Base-by-base conservation (phyloP, 2,888 invertebrate genomes). In the Bombylius discolor region DNA sequence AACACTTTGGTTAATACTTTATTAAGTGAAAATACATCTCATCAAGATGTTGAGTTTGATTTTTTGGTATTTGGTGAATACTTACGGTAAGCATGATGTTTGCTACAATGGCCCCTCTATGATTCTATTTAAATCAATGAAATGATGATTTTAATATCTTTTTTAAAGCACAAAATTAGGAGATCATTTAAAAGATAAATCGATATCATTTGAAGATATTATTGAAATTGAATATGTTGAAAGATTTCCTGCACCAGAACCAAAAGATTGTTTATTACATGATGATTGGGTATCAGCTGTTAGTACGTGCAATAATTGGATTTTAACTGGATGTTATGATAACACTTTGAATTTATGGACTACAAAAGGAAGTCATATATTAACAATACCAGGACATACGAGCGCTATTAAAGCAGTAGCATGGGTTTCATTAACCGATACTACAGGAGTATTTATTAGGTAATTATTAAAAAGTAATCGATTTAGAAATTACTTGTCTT, bases 241-340 rank as follows among this genome's bases (percentile, higher is more conserved):
- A 69, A 82, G 89, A 63, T 85, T 87, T 63, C 91, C 95, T 12
- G 87, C 96, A 0, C 98, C 98, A 0, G 83, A 89, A 66, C 96
- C 97, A 1, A 84, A 92, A 68, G 89, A 95, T 70, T 91, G 92
- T 69, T 77, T 98, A 61, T 80, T 91, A 70, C 96, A 97, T 67
- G 94, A 97, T 74, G 98, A 99, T 70, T 99, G 98, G 98, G 93
- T 98, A n/a, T 87, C 93, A 31, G 83, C 90, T 48, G 84, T 95
- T 0, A 83, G 87, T 64, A 79, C 83, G 47, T 76, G 78, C 59
- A 80, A 79, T 47, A 82, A 83, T 68, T 89, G 87, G 87, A 88
- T 96, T 59, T 71, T 96, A 49, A 86, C 90, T 52, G 96, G 96
- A 32, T 89, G 93, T 71, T 97, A 96, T 74, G 97, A 97, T 70